These are phyloP conservation scores for Esox niger DNA, from an alignment of 2,113 vertebrate genomes.

Conservation along the genomic window DNA sequence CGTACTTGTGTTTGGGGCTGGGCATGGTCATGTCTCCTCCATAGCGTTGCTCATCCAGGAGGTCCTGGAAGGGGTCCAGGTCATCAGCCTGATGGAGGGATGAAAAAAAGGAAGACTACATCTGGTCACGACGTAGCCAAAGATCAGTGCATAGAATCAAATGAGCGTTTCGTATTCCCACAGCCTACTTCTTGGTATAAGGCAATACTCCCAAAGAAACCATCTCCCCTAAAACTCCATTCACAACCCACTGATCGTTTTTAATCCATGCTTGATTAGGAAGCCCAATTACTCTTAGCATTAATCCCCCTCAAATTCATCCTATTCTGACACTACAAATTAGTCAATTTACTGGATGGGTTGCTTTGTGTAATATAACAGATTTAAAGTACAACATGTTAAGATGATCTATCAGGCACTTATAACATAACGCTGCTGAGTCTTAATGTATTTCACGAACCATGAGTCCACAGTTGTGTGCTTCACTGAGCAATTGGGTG, in stretches of 20 bases:
- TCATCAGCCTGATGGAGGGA: conserved; percentile 81
- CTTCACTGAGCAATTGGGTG: not conserved
- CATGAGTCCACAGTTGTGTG: not conserved
- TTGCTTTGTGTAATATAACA: conserved; percentile 40
- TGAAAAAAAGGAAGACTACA: conserved; percentile 46
- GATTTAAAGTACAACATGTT: conserved; percentile 31
- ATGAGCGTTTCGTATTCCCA: not conserved
- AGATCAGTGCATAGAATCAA: not conserved
- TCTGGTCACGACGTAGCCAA: conserved; percentile 16
- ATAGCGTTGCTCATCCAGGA: conserved; percentile 90
- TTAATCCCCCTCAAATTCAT: conserved; percentile 46
- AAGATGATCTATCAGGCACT: conserved; percentile 24
- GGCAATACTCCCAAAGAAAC: not conserved
- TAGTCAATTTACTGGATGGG: conserved; percentile 55
- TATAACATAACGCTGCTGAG: conserved; percentile 18
- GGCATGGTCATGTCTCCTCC: conserved; percentile 86
- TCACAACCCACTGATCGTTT: conserved; percentile 8
- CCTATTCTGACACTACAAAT: conserved; percentile 42
- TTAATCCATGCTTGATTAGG: conserved; percentile 46
- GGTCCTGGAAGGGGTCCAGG: conserved; percentile 92
- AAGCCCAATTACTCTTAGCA: conserved; percentile 50
- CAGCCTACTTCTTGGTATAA: not conserved
- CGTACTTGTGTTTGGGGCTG: conserved; percentile 94
- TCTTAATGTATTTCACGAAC: not conserved
- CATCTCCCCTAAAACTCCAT: not conserved